phyloP scores from a whole-genome alignment of 1,140 invertebrate species.

The Caerostris extrusa region DNA sequence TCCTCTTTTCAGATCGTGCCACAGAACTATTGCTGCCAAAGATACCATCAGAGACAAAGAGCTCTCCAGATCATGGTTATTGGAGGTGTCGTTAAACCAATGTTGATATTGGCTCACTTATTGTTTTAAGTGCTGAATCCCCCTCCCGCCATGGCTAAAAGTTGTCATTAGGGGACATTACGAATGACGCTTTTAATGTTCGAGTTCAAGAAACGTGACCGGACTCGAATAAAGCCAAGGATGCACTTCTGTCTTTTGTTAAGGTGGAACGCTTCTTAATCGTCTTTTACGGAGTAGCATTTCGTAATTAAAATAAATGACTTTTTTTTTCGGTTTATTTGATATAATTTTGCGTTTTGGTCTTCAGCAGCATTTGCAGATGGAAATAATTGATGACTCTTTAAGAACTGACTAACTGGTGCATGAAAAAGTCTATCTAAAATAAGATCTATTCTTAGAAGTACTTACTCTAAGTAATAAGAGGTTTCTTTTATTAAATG shows the following conservation, averaged over 20 bases:
- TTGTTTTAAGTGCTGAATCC: slow-evolving; percentile 51
- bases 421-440: too few relatives aligned
- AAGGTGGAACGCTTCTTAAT: background rate
- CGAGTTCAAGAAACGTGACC: slow-evolving; percentile 17
- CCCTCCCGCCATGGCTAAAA: background rate
- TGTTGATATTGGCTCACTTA: slow-evolving; percentile 64
- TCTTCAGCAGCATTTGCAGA: too few relatives aligned
- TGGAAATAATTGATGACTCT: too few relatives aligned
- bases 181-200: slow-evolving; percentile 7
- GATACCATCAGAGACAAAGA: slow-evolving; percentile 48
- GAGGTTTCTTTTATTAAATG: too few relatives aligned
- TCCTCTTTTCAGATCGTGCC: slow-evolving; percentile 9
- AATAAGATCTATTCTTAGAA: too few relatives aligned
- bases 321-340: too few relatives aligned
- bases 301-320: slow-evolving; percentile 1
- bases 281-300: background rate
- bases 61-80: slow-evolving; percentile 7
- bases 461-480: too few relatives aligned
- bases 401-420: too few relatives aligned
- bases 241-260: background rate
- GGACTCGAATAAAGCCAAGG: slow-evolving; percentile 13
- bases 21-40: background rate
- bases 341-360: too few relatives aligned
- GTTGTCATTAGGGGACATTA: slow-evolving; percentile 59
- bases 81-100: slow-evolving; percentile 49